These are phyloP conservation scores for Papilio helenus DNA, from an alignment of 1,140 invertebrate genomes.

Conservation along the genomic window DNA sequence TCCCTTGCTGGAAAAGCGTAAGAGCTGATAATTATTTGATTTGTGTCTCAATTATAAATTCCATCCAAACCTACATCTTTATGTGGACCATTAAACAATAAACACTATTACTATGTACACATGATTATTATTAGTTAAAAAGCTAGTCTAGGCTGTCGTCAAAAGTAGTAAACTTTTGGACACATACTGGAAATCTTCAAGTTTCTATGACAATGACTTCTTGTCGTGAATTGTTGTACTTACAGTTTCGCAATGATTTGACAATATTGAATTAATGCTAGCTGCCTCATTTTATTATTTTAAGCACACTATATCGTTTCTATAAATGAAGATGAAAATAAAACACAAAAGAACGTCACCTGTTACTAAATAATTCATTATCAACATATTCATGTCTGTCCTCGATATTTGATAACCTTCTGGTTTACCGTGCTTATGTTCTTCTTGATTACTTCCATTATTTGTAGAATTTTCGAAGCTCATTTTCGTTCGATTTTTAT, in stretches of 20 bases:
- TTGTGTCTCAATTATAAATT: too few species aligned
- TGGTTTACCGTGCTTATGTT: conserved; percentile 75
- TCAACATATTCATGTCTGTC: conserved; percentile 97
- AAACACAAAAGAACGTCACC: conserved; percentile 83
- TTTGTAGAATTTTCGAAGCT: conserved; percentile 68
- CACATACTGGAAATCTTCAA: too few species aligned
- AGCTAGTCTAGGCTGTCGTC: too few species aligned
- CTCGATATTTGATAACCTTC: conserved; percentile 93
- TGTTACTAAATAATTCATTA: conserved; percentile 99
- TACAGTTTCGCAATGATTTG: background rate
- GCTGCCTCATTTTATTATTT: background rate
- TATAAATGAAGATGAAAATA: background rate
- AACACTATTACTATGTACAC: too few species aligned
- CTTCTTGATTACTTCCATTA: conserved; percentile 68
- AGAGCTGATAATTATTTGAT: too few species aligned
- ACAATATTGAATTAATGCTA: background rate
- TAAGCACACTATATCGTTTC: background rate
- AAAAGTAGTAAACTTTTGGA: too few species aligned
- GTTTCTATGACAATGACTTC: too few species aligned
- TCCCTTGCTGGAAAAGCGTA: too few species aligned
- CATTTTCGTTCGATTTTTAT: conserved; percentile 51
- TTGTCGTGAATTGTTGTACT: background rate
- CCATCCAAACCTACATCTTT: too few species aligned
- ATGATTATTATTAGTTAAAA: too few species aligned
- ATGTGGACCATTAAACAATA: too few species aligned